Evolutionary conservation across 2,113 vertebrate species (phyloP), one percentile per base, ranked within the genome.

Genomic region (Melanerpes aurifrons): DNA sequence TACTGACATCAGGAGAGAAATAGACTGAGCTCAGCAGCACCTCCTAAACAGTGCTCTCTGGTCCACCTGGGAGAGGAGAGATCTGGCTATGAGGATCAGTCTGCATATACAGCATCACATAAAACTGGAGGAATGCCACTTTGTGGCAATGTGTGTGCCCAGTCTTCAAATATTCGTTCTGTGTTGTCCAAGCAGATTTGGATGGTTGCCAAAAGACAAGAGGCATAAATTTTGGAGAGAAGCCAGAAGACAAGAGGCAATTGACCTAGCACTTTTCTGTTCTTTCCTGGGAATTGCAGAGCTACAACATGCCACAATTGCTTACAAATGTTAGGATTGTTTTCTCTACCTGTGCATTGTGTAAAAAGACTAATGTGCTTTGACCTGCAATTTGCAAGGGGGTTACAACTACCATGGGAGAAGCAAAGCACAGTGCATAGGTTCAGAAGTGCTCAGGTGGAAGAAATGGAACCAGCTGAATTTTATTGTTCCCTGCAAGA

Each of bases 381-480:
- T 96, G 94, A 96, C 93, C 95, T 92, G 92, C 94, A 95, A 94
- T 96, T 95, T 96, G 95, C 95, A 95, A 96, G 73, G 93, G 96
- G 95, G 79, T 91, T 96, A 90, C 90, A 94, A 94, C 94, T 92
- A 86, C 94, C 95, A 40, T 29, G 92, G 95, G 94, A 95, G 73
- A 95, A 95, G 90, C 59, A 90, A 84, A 94, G 69, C 18, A 1
- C 7, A n/a, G 90, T 19, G 50, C 67, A 28, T 0, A 31, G 90
- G 56, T 88, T 94, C 86, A 84, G 67, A 67, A 94, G 70, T 90
- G 94, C 47, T 95, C 82, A 79, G 90, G 86, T 93, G 87, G 86
- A 95, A 95, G 74, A 82, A 94, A 94, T 79, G 56, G 43, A 72
- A 96, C 73, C 70, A 82, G 73, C 73, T 67, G 80, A 91, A 79